Evolutionary conservation across 2,888 invertebrate genomes (phyloP).

Genomic region (Eretmocerus hayati): DNA sequence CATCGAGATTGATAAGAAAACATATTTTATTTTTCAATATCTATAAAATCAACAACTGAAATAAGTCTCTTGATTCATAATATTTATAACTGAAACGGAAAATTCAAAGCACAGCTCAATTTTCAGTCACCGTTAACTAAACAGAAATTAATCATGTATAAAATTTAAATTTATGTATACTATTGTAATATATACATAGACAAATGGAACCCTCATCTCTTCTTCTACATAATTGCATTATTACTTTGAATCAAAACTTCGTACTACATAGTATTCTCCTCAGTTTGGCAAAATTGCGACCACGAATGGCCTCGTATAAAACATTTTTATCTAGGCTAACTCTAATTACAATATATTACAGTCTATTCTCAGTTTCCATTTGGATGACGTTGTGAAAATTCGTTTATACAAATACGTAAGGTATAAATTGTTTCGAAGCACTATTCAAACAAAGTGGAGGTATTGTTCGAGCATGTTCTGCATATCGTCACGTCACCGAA

Average conservation of each 20-base stretch:
- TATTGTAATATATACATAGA: slow-evolving; percentile 1
- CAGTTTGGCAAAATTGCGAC: slow-evolving; percentile 20
- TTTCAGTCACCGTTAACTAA: slow-evolving; percentile 3
- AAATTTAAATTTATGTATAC: slow-evolving; percentile 19
- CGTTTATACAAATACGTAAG: slow-evolving; percentile 15
- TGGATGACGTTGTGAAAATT: slow-evolving; percentile 11
- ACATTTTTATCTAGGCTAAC: slow-evolving; percentile 7
- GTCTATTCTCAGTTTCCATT: slow-evolving; percentile 10
- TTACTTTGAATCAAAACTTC: too few species aligned
- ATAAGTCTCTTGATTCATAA: slow-evolving; percentile 13
- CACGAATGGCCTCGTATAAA: slow-evolving; percentile 20
- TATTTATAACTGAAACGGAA: slow-evolving; percentile 5
- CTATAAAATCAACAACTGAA: background rate
- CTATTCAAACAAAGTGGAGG: slow-evolving; percentile 12
- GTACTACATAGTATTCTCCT: slow-evolving; percentile 9
- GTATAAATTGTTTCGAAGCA: slow-evolving; percentile 12
- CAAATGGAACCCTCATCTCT: slow-evolving; percentile 3
- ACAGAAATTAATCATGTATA: slow-evolving; percentile 15
- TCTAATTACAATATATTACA: slow-evolving; percentile 15
- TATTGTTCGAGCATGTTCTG: too few species aligned
- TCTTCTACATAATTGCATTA: too few species aligned
- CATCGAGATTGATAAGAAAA: too few species aligned
- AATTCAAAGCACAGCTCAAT: slow-evolving; percentile 17
- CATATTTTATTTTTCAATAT: too few species aligned
- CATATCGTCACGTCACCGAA: too few species aligned